Evolutionary conservation across 2,888 invertebrate genomes (phyloP).

Genomic region (Xanthia togata): DNA sequence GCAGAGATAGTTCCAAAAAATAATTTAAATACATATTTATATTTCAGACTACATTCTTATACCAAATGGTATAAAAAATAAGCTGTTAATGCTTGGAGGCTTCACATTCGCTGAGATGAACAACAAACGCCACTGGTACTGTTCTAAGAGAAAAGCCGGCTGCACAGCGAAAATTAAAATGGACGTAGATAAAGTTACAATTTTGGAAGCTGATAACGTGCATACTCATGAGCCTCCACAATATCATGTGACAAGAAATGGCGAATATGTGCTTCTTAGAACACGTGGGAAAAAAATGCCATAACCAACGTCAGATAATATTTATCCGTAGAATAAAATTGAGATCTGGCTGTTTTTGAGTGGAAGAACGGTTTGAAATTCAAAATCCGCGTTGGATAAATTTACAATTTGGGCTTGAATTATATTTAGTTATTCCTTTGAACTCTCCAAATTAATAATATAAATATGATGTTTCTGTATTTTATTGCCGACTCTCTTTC

Average conservation of each 20-base stretch:
- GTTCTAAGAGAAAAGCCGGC: constrained; percentile 54
- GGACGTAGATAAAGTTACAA: constrained; percentile 44
- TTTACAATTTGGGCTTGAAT: neutral
- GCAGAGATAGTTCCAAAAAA: neutral
- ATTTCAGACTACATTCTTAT: constrained; percentile 50
- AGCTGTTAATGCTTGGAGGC: constrained; percentile 60
- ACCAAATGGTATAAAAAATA: constrained; percentile 46
- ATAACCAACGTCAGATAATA: neutral
- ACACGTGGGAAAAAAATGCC: neutral
- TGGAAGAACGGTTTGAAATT: neutral
- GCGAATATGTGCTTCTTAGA: constrained; percentile 57
- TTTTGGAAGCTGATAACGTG: constrained; percentile 50
- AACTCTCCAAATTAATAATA: neutral
- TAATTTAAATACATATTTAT: neutral
- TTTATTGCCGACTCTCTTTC: neutral
- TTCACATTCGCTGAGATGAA: constrained; percentile 65
- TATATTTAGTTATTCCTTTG: neutral
- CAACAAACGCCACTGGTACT: constrained; percentile 58
- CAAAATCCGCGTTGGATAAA: neutral
- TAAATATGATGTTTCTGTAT: neutral
- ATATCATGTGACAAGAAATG: constrained; percentile 58
- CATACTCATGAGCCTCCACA: constrained; percentile 70
- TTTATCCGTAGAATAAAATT: neutral
- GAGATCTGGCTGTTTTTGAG: neutral
- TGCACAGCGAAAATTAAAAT: constrained; percentile 69